Percentiles rank a stretch among this genome's conserved stretches.
phyloP scores from a whole-genome alignment of 1,140 invertebrate genomes.

The Chionoecetes opilio region DNA sequence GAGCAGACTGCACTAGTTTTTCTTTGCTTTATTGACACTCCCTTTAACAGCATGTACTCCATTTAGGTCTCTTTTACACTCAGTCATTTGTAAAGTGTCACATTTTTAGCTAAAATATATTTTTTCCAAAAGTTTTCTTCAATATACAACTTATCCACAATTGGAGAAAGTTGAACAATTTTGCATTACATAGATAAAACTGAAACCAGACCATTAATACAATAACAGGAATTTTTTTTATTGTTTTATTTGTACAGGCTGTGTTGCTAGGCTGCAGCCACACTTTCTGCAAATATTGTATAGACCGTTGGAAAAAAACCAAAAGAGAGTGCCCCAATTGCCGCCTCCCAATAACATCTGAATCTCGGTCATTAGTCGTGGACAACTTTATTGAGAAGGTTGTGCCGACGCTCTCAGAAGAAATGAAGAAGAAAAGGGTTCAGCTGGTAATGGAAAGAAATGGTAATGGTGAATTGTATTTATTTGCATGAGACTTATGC shows the following conservation, averaged over 20 bases:
- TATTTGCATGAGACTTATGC: background rate
- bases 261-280: conserved; percentile 91
- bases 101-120: too few species aligned
- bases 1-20: too few species aligned
- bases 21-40: too few species aligned
- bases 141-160: too few species aligned
- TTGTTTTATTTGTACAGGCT: conserved; percentile 84
- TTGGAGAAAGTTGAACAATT: too few species aligned
- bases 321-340: conserved; percentile 91
- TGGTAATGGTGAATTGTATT: conserved; percentile 83
- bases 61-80: too few species aligned
- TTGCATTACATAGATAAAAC: too few species aligned
- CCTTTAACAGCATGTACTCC: too few species aligned
- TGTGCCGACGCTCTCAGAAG: conserved; percentile 86
- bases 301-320: conserved; percentile 89
- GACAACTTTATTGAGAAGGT: conserved; percentile 87
- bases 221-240: conserved; percentile 36
- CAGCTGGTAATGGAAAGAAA: conserved; percentile 85
- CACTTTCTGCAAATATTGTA: conserved; percentile 91
- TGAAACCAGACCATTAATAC: conserved; percentile 82
- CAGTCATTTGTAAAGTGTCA: too few species aligned
- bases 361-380: conserved; percentile 83
- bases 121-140: too few species aligned
- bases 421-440: conserved; percentile 85
- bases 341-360: conserved; percentile 84